Base-by-base conservation (phyloP, 2,113 vertebrate species). In the Platysteira castanea region DNA sequence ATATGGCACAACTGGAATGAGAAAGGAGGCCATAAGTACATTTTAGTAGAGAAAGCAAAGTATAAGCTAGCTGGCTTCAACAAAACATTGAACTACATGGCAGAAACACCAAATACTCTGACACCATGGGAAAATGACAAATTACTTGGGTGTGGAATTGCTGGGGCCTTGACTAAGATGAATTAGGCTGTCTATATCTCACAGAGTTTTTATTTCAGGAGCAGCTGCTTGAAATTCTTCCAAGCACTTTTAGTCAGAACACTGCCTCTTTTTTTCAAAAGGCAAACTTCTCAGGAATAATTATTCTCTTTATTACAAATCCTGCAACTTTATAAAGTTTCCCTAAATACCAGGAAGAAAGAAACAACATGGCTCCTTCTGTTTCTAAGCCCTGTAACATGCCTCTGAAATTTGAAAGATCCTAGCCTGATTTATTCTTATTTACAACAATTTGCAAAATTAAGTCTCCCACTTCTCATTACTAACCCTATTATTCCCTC, bases 81-180 rank as follows among this genome's bases (percentile, higher is more conserved):
- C 44, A 68, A 78, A 91, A 84, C 63, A 52, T 28, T 79, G 53
- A 95, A 76, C 44, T 76, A 88, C 33, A 37, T 61, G 75, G 79
- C 52, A 91, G 69, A 93, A 96, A 95, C 81, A 84, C 47, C 2
- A 1, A 95, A 89, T 94, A 89, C 31, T 64, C 74, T 89, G 75
- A 79, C 88, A 86, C 16, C 20, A 11, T 17, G 31, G 70, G 86
- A 90, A 94, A 96, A 95, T 92, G 70, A 95, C 92, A 95, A 87
- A 96, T 91, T 90, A 91, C 85, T 73, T 73, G 61, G 67, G 46
- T 88, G 31, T 61, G 53, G 57, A 87, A 63, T 85, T 0, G 3
- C 57, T 85, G 57, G 50, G 42, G 53, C 49, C 74, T 75, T 85
- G 85, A 91, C 74, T 93, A 82, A 94, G 84, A 94, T 61, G 37